Base-by-base conservation (phyloP, 2,113 vertebrate genomes). In the Cepphus grylle region DNA sequence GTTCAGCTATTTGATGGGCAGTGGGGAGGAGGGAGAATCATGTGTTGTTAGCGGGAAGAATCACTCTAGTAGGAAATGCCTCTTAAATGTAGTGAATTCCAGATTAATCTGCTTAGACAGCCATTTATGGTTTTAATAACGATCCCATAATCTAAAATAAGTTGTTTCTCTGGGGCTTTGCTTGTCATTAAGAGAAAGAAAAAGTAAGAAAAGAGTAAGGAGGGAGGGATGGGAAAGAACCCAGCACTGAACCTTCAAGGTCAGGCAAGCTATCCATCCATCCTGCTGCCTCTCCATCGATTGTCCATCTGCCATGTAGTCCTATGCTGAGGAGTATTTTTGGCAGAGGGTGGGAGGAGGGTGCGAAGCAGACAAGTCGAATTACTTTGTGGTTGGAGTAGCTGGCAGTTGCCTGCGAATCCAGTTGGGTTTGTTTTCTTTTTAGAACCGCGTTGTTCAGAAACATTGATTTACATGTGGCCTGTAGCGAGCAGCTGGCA, bases 381-480 rank as follows among this genome's bases (percentile, higher is more conserved):
- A 88, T 93, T 84, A 56, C 43, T 66, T 34, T 77, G 74, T 92
- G 88, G 94, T 71, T 7, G 3, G 76, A 86, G 67, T 65, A 86
- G 88, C 82, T 89, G 76, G 61, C 56, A 56, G 36, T 85, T 56
- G 47, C 58, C 59, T 80, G 83, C 5, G 5, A 91, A 94, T 93
- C 86, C 78, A 65, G 81, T 94, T 76, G 62, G 50, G 72, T 97
- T 96, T 93, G 73, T 91, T 96, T 96, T 86, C 72, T 59, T 94
- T 92, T 72, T 61, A 32, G 77, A 66, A 20, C 45, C 5, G 1
- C 12, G 1, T 76, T 78, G 76, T 71, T 96, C 82, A 95, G 90
- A 86, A 97, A 69, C 38, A 27, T 9, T 62, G 26, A 80, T 97
- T 97, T 94, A 45, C 88, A 62, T 70, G 61, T 90, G 91, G 89